Conservation (phyloP, 2,113 vertebrate genomes). For the Nannobrachium achirus region DNA sequence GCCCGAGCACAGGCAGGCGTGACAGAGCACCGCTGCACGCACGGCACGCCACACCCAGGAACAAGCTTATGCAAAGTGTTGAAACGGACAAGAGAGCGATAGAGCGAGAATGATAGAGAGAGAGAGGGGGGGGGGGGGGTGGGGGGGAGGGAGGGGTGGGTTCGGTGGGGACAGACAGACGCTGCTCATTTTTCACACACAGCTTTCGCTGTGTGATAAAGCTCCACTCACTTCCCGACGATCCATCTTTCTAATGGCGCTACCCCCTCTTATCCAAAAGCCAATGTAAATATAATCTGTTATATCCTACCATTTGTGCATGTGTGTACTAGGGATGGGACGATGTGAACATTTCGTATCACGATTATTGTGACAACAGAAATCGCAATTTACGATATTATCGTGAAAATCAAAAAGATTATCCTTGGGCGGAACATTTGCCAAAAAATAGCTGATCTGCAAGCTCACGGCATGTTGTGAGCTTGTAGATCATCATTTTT, state of each 20-base stretch:
- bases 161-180: neutral
- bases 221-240: slow-evolving; percentile 29
- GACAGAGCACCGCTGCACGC: slow-evolving; percentile 32
- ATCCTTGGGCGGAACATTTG: too few relatives aligned
- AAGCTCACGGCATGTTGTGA: too few relatives aligned
- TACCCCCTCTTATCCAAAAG: slow-evolving; percentile 51
- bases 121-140: neutral
- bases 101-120: slow-evolving; percentile 21
- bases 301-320: slow-evolving; percentile 30
- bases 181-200: slow-evolving; percentile 40
- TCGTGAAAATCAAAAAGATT: too few relatives aligned
- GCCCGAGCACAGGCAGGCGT: slow-evolving; percentile 29
- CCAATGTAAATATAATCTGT: slow-evolving; percentile 63
- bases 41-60: slow-evolving; percentile 47
- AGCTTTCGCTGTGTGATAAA: slow-evolving; percentile 55
- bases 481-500: too few relatives aligned
- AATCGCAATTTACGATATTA: too few relatives aligned
- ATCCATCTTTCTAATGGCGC: slow-evolving; percentile 65
- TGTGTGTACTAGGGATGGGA: too few relatives aligned
- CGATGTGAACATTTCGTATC: too few relatives aligned
- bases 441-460: too few relatives aligned
- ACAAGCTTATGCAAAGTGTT: slow-evolving; percentile 25
- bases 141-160: too few relatives aligned
- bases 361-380: too few relatives aligned
- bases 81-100: slow-evolving; percentile 11